These are phyloP conservation scores for Zelostemma sp. DNA, from an alignment of 1,140 invertebrate genomes.

Conservation along the genomic window DNA sequence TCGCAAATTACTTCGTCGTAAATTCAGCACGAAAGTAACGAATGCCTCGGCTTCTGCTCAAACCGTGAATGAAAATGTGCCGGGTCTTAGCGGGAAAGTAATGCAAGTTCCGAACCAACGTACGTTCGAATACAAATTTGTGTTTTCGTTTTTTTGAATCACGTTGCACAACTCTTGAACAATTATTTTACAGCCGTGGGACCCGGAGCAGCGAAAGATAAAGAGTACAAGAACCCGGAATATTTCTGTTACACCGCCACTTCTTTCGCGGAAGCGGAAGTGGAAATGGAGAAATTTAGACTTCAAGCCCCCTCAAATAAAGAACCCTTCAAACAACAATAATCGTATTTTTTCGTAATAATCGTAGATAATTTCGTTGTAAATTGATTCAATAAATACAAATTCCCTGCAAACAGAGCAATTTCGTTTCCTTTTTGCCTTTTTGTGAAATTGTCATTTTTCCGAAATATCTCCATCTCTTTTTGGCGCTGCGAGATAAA, in stretches of 20 bases:
- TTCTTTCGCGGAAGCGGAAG: constrained; percentile 86
- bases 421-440: no score
- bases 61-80: constrained; percentile 66
- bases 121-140: constrained; percentile 47
- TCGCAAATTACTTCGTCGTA: background rate
- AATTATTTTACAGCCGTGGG: constrained; percentile 71
- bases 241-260: constrained; percentile 85
- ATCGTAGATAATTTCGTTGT: no score
- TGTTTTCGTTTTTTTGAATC: constrained; percentile 4
- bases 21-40: background rate
- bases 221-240: constrained; percentile 87
- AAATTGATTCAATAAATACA: no score
- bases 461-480: no score
- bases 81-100: constrained; percentile 75
- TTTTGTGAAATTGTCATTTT: no score
- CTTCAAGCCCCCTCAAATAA: constrained; percentile 78
- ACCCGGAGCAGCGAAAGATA: constrained; percentile 79
- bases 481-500: no score
- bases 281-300: constrained; percentile 84
- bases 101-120: constrained; percentile 71
- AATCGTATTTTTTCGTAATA: no score
- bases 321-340: constrained; percentile 29
- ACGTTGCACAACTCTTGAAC: constrained; percentile 8
- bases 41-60: background rate
- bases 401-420: no score